phyloP scores from a whole-genome alignment of 2,113 vertebrate genomes.

The Zingel zingel region DNA sequence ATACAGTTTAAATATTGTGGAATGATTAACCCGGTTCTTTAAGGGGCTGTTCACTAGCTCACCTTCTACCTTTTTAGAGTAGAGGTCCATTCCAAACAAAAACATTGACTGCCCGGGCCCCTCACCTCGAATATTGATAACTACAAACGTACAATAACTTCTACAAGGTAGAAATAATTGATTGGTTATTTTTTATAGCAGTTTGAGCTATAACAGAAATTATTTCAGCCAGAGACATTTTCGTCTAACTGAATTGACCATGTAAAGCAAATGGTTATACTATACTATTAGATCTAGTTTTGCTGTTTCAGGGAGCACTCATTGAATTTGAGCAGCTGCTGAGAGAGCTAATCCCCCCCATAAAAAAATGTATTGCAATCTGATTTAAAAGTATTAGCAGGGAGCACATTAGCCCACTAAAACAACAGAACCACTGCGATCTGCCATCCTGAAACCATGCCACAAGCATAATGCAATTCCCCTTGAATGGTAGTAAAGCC shows the following conservation, averaged over 20 bases:
- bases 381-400: neutral
- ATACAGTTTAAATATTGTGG: conserved; percentile 61
- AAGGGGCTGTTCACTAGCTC: conserved; percentile 16
- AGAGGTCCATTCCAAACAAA: conserved; percentile 1
- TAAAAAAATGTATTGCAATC: conserved; percentile 13
- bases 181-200: neutral
- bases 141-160: neutral
- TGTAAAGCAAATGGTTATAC: neutral
- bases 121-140: neutral
- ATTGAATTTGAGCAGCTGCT: neutral
- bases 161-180: neutral
- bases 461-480: neutral
- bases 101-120: neutral
- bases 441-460: neutral
- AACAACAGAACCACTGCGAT: neutral
- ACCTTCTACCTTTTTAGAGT: neutral
- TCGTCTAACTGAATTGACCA: neutral
- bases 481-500: neutral
- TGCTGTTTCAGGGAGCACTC: neutral
- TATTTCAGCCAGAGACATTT: neutral
- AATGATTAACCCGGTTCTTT: conserved; percentile 43
- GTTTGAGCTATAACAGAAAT: neutral
- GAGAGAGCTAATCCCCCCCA: neutral
- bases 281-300: neutral
- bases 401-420: neutral